These are phyloP conservation scores for Sitobion miscanthi DNA, from an alignment of 1,140 invertebrate species.

Conservation along the genomic window DNA sequence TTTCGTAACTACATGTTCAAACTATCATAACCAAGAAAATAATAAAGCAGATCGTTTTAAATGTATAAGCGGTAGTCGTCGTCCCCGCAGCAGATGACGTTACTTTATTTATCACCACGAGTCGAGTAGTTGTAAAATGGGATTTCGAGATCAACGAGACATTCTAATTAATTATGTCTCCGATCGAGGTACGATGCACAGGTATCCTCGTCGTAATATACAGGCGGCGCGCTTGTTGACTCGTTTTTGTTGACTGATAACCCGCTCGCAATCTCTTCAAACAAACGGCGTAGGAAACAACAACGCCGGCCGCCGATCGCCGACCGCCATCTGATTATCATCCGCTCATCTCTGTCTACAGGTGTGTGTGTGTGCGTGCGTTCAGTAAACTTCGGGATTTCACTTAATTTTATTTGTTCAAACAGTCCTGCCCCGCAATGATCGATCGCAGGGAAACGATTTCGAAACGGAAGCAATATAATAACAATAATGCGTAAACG, in stretches of 20 bases:
- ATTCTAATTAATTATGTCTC: neutral
- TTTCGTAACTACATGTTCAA: neutral
- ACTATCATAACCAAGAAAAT: neutral
- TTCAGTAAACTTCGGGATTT: neutral
- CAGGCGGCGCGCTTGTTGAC: neutral
- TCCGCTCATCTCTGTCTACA: neutral
- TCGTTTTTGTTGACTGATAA: constrained; percentile 15
- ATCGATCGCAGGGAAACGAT: neutral
- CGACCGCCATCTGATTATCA: neutral
- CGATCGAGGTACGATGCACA: too few species aligned
- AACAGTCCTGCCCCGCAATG: neutral
- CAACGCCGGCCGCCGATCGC: neutral
- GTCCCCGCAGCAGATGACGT: too few species aligned
- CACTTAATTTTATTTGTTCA: constrained; percentile 15
- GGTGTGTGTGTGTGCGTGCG: neutral
- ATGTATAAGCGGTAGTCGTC: neutral
- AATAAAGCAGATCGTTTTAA: neutral
- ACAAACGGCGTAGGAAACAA: neutral
- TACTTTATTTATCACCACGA: neutral
- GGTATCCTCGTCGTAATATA: neutral
- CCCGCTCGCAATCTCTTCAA: constrained; percentile 6
- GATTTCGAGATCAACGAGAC: neutral
- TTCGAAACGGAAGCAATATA: neutral
- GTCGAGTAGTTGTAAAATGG: neutral
- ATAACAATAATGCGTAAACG: too few species aligned